Percentiles rank a stretch among this genome's conserved stretches.
Conservation (phyloP, 2,113 vertebrate species). For the Scatophagus argus region DNA sequence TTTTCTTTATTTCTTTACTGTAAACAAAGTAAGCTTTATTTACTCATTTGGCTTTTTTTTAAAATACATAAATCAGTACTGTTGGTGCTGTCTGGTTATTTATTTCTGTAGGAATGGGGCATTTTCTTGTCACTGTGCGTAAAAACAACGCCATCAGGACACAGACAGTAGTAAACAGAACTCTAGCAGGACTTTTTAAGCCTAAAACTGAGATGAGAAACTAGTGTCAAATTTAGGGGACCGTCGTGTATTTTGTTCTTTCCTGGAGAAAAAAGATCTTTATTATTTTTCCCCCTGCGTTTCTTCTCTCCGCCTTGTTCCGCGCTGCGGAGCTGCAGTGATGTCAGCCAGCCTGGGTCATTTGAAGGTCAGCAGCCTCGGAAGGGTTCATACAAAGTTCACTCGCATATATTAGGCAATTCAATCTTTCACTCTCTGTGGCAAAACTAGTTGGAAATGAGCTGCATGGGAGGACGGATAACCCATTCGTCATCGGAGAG, state of each 20-base stretch:
- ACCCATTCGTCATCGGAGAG: slow-evolving; percentile 88
- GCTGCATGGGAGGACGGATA: slow-evolving; percentile 89
- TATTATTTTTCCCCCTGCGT: slow-evolving; percentile 33
- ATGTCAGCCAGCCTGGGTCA: slow-evolving; percentile 98
- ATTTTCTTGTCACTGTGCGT: not conserved
- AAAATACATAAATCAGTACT: not conserved
- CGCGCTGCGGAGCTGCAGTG: slow-evolving; percentile 85
- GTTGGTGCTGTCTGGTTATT: not conserved
- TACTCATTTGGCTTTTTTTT: too few relatives aligned
- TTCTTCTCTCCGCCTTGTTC: slow-evolving; percentile 61
- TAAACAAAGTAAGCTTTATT: too few relatives aligned
- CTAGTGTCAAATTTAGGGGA: not conserved
- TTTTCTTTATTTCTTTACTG: not conserved
- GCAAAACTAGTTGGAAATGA: slow-evolving; percentile 98
- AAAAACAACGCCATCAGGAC: not conserved
- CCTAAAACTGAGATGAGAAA: not conserved
- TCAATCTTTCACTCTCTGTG: slow-evolving; percentile 96
- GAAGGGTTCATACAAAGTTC: slow-evolving; percentile 99
- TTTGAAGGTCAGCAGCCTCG: slow-evolving; percentile 99
- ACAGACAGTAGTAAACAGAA: not conserved
- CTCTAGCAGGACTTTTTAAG: not conserved
- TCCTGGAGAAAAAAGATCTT: not conserved
- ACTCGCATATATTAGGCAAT: slow-evolving; percentile 99
- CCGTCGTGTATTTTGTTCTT: slow-evolving; percentile 15
- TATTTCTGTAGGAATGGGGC: not conserved